Percentiles rank a stretch among this genome's conserved stretches.
These are phyloP conservation scores for Otus sunia DNA, from an alignment of 2,113 vertebrate species.

Conservation along the genomic window DNA sequence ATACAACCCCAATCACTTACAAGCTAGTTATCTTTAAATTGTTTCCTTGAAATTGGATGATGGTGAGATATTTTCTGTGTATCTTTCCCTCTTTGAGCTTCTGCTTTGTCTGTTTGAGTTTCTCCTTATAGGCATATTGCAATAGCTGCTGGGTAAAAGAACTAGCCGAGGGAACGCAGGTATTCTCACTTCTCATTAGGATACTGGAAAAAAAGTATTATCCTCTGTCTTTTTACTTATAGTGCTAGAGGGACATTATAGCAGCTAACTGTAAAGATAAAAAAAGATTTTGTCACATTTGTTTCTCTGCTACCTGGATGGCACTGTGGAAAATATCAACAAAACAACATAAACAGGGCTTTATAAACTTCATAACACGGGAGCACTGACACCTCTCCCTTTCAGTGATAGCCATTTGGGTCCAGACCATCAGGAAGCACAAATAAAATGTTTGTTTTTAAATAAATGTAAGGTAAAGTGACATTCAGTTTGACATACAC, in stretches of 20 bases:
- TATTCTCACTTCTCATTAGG: not conserved
- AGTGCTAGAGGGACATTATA: not conserved
- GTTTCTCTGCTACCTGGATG: not conserved
- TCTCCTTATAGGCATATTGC: not conserved
- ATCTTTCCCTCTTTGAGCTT: not conserved
- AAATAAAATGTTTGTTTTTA: not conserved
- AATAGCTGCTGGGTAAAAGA: slow-evolving; percentile 21
- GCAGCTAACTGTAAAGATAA: not conserved
- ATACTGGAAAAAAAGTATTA: not conserved
- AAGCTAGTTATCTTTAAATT: slow-evolving; percentile 44
- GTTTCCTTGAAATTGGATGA: slow-evolving; percentile 6
- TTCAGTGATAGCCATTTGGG: not conserved
- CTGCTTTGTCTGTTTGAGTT: not conserved
- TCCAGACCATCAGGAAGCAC: not conserved
- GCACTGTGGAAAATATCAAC: not conserved
- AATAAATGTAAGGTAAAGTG: not conserved
- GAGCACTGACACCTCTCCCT: not conserved
- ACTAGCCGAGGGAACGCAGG: not conserved
- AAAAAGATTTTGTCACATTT: not conserved
- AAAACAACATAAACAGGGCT: not conserved
- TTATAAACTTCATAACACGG: not conserved
- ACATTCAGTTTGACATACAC: not conserved
- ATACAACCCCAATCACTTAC: slow-evolving; percentile 33
- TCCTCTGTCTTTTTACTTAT: not conserved
- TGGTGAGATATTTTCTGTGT: not conserved